A percentile compares a stretch with the other conserved stretches of the same genome.
Conservation (phyloP, 2,113 vertebrate species). For the Zosterops japonicus region DNA sequence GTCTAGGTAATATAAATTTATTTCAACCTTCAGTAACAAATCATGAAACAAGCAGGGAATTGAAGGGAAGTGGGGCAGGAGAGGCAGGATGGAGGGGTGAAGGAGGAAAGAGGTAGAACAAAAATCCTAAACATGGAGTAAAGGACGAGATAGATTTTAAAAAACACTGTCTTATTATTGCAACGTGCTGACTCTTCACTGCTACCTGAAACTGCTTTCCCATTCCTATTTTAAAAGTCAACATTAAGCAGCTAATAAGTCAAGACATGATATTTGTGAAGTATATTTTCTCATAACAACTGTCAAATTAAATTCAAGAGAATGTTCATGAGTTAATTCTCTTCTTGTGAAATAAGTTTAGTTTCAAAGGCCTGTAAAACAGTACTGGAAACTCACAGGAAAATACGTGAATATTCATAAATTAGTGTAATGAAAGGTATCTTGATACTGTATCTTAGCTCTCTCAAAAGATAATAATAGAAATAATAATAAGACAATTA, state of each 20-base stretch:
- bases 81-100: accelerated
- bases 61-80: not conserved
- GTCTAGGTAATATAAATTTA: not conserved
- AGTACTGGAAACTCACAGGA: not conserved
- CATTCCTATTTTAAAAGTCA: not conserved
- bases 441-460: not conserved
- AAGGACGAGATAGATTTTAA: accelerated
- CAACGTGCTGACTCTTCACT: not conserved
- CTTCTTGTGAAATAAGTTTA: not conserved
- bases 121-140: not conserved
- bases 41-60: not conserved
- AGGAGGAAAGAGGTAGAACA: not conserved
- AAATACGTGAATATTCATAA: not conserved
- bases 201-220: not conserved
- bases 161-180: not conserved
- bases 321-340: not conserved
- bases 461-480: not conserved
- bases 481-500: not conserved
- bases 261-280: not conserved
- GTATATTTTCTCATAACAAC: not conserved
- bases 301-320: not conserved
- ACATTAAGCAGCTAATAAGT: not conserved
- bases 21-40: not conserved
- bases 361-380: not conserved
- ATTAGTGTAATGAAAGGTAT: not conserved